A percentile compares a stretch with the other conserved stretches of the same genome.
Evolutionary conservation across 2,113 vertebrate genomes (phyloP).

Genomic region (Felis catus): F.catus_Fca126_mat1.0 CM031418.1:115182001-115182500

Average conservation of each 20-base stretch:
- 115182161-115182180: not conserved
- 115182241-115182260: slow-evolving; percentile 44
- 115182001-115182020: slow-evolving; percentile 35
- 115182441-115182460: slow-evolving; percentile 26
- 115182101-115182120: slow-evolving; percentile 2
- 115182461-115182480: slow-evolving; percentile 49
- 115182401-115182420: not conserved
- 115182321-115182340: not conserved
- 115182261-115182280: slow-evolving; percentile 1
- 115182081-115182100: not conserved
- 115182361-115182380: not conserved
- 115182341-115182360: not conserved
- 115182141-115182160: not conserved
- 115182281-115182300: not conserved
- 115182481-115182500: slow-evolving; percentile 53
- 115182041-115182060: not conserved
- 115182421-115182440: slow-evolving; percentile 37
- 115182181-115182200: slow-evolving; percentile 23
- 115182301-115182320: not conserved
- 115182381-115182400: not conserved
- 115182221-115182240: not conserved
- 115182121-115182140: not conserved
- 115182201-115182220: not conserved
- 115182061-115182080: not conserved
- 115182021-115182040: slow-evolving; percentile 38